Conservation (phyloP, 2,797 vertebrate genomes). For the Alca torda region DNA sequence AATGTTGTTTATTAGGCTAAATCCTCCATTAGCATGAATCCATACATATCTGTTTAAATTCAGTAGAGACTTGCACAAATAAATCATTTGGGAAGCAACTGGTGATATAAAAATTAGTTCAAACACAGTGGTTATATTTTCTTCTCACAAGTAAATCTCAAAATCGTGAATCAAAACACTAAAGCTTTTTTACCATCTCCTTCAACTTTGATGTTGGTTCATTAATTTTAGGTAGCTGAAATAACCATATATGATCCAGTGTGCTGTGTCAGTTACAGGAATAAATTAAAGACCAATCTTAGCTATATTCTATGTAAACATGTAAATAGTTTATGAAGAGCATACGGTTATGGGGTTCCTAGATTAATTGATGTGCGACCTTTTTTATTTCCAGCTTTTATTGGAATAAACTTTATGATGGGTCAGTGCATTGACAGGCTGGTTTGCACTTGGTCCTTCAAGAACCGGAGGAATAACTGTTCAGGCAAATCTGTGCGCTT, state of each 20-base stretch:
- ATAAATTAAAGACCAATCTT: not conserved
- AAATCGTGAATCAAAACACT: not conserved
- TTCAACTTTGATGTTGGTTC: not conserved
- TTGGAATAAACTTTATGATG: not conserved
- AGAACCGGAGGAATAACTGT: not conserved
- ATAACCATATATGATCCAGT: not conserved
- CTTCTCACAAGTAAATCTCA: not conserved
- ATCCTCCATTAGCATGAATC: not conserved
- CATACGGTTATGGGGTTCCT: not conserved
- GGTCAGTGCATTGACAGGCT: not conserved
- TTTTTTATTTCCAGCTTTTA: not conserved
- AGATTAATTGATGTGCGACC: not conserved
- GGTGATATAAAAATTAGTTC: not conserved
- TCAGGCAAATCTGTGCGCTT: not conserved
- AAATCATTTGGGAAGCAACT: not conserved
- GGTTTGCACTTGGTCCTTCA: not conserved
- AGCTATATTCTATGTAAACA: not conserved
- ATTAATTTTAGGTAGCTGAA: not conserved
- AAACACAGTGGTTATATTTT: not conserved
- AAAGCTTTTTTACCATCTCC: not conserved
- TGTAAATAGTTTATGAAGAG: not conserved
- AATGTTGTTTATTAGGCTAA: not conserved
- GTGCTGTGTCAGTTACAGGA: not conserved
- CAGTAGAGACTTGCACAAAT: not conserved
- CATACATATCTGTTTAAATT: not conserved